phyloP scores from a whole-genome alignment of 2,797 vertebrate genomes.

The Oryzias sinensis region DNA sequence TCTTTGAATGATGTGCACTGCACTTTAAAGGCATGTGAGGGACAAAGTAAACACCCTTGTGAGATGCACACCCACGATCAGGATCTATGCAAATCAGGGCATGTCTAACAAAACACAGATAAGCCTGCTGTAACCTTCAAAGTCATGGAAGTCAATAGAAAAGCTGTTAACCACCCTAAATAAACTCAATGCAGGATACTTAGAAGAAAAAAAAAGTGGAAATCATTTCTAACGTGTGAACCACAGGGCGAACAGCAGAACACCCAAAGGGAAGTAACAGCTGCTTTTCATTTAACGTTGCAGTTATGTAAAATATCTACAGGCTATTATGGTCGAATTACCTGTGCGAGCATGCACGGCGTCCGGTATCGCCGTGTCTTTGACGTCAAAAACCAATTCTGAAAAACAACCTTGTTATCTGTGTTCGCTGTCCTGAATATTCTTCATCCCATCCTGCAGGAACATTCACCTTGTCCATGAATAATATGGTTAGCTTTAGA shows the following conservation, averaged over 20 bases:
- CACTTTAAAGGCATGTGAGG: conserved; percentile 33
- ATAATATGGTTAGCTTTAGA: neutral
- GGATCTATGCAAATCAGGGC: conserved; percentile 59
- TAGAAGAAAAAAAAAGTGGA: neutral
- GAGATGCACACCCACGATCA: conserved; percentile 48
- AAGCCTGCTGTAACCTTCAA: conserved; percentile 58
- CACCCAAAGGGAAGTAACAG: conserved; percentile 9
- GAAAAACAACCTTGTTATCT: neutral
- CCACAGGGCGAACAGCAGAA: neutral
- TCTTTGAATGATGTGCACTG: conserved; percentile 12
- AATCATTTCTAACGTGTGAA: conserved; percentile 5
- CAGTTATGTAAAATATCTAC: neutral
- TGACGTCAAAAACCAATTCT: neutral
- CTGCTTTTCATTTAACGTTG: neutral
- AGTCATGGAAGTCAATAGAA: conserved; percentile 52
- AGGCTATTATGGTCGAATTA: conserved; percentile 5
- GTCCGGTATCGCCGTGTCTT: neutral
- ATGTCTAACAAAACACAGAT: conserved; percentile 57
- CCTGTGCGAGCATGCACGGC: no score
- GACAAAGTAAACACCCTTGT: conserved; percentile 33
- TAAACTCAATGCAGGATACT: conserved; percentile 3
- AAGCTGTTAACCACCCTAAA: conserved; percentile 31
- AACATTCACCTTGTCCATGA: conserved; percentile 19
- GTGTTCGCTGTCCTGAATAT: neutral
- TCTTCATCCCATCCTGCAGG: conserved; percentile 3